phyloP scores from a whole-genome alignment of 2,113 vertebrate species.

The Crotalus horridus region DNA sequence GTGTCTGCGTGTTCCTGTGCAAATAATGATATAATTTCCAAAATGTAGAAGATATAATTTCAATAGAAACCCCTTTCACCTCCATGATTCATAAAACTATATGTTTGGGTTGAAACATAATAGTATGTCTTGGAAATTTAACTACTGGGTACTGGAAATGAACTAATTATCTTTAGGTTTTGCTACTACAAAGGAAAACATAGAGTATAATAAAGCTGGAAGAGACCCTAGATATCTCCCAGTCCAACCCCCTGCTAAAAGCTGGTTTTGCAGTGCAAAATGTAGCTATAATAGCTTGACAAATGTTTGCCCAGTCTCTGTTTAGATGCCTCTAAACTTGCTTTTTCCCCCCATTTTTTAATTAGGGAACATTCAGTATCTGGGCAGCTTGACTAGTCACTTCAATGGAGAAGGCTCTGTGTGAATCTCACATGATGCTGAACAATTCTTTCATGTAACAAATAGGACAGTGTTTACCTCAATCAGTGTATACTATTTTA shows the following conservation, averaged over 20 bases:
- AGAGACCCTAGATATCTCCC: neutral
- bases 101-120: neutral
- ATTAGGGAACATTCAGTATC: neutral
- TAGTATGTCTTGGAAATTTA: neutral
- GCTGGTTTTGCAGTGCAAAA: neutral
- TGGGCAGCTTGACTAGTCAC: neutral
- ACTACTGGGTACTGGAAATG: neutral
- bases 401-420: neutral
- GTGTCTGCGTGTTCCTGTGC: neutral
- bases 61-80: neutral
- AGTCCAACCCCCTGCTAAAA: neutral
- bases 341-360: neutral
- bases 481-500: neutral
- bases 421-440: neutral
- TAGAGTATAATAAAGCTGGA: neutral
- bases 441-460: neutral
- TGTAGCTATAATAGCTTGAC: neutral
- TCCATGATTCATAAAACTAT: neutral
- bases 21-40: neutral
- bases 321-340: neutral
- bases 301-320: neutral
- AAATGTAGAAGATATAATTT: neutral
- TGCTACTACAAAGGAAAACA: neutral
- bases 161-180: neutral
- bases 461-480: neutral